Conservation (phyloP, 2,888 invertebrate species). For the Ganaspis brasiliensis region DNA sequence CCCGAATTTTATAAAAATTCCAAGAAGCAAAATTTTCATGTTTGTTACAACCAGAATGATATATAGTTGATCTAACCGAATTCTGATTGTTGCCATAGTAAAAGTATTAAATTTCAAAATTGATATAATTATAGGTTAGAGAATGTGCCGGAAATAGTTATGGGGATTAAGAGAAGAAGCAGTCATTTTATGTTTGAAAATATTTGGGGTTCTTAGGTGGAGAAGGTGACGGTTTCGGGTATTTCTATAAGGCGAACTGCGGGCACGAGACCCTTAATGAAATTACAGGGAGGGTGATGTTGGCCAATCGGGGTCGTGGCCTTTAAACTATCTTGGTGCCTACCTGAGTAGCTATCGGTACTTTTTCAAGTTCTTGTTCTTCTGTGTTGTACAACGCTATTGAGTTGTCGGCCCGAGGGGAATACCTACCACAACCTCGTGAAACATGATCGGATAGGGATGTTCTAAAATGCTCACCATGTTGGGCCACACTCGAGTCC, state of each 20-base stretch:
- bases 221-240: slow-evolving; percentile 24
- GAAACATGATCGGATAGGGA: slow-evolving; percentile 79
- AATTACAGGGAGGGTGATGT: slow-evolving; percentile 76
- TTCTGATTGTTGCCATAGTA: too few species aligned
- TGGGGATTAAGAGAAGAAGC: slow-evolving; percentile 35
- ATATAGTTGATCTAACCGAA: too few species aligned
- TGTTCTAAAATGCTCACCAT: slow-evolving; percentile 59
- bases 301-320: slow-evolving; percentile 68
- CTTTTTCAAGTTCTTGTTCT: slow-evolving; percentile 38
- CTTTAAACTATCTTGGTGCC: slow-evolving; percentile 46
- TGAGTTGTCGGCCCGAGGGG: slow-evolving; percentile 76
- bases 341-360: slow-evolving; percentile 48
- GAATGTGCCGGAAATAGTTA: neutral
- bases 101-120: too few species aligned
- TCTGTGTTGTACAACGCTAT: slow-evolving; percentile 67
- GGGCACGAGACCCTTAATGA: slow-evolving; percentile 78
- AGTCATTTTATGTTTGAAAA: slow-evolving; percentile 56
- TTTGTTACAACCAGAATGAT: too few species aligned
- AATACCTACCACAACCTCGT: slow-evolving; percentile 74
- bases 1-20: too few species aligned
- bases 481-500: slow-evolving; percentile 56
- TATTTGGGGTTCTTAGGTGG: slow-evolving; percentile 66
- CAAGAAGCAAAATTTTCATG: too few species aligned
- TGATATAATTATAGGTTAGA: too few species aligned
- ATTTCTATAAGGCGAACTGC: slow-evolving; percentile 40